phyloP scores from a whole-genome alignment of 2,113 vertebrate species.

The Sigmodon hispidus region DNA sequence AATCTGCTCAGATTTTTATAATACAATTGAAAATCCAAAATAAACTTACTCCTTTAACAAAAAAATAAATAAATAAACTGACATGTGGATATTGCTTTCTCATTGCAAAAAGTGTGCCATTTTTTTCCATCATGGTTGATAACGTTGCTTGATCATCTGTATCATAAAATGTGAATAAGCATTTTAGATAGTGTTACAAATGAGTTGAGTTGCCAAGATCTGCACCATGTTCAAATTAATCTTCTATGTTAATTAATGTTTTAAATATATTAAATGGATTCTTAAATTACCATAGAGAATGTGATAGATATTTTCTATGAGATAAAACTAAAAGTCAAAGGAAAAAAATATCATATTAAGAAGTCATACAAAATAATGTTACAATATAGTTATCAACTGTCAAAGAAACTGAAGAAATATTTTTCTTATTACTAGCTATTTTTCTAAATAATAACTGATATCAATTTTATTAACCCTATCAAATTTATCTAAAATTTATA shows the following conservation, averaged over 20 bases:
- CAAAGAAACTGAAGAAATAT: neutral
- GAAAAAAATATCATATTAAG: neutral
- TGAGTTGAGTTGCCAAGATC: neutral
- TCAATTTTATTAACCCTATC: neutral
- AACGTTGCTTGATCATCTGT: neutral
- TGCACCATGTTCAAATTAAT: neutral
- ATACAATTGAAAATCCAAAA: neutral
- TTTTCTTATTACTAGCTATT: neutral
- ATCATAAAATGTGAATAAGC: neutral
- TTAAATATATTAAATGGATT: neutral
- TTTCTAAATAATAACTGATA: neutral
- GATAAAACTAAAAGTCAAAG: neutral
- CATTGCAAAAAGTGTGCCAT: neutral
- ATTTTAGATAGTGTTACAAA: neutral
- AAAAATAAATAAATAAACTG: neutral
- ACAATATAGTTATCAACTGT: neutral
- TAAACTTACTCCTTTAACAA: neutral
- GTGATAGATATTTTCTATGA: neutral
- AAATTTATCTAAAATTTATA: neutral
- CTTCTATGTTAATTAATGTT: fast-evolving
- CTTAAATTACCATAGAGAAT: neutral
- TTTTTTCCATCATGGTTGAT: neutral
- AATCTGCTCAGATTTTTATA: neutral
- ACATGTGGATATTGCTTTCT: neutral
- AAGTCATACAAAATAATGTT: neutral